Evolutionary conservation across 2,113 vertebrate genomes (phyloP).

Genomic region (human (Homo sapiens)): GRCh38 chr4:148464001-148464500

Average conservation of each 20-base stretch:
- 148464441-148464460: conserved; percentile 17
- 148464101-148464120: conserved; percentile 19
- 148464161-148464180: background rate
- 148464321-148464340: conserved; percentile 20
- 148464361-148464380: conserved; percentile 58
- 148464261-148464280: conserved; percentile 36
- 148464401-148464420: conserved; percentile 48
- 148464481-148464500: background rate
- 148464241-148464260: background rate
- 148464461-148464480: conserved; percentile 44
- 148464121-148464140: background rate
- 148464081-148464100: background rate
- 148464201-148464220: background rate
- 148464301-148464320: conserved; percentile 40
- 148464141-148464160: background rate
- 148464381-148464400: conserved; percentile 10
- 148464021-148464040: conserved; percentile 21
- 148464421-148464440: conserved; percentile 38
- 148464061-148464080: background rate
- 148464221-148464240: conserved; percentile 46
- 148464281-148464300: conserved; percentile 65
- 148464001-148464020: background rate
- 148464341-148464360: background rate
- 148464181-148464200: background rate
- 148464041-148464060: background rate